These are phyloP conservation scores for Eristalis intricaria DNA, from an alignment of 2,888 invertebrate genomes.

Conservation along the genomic window DNA sequence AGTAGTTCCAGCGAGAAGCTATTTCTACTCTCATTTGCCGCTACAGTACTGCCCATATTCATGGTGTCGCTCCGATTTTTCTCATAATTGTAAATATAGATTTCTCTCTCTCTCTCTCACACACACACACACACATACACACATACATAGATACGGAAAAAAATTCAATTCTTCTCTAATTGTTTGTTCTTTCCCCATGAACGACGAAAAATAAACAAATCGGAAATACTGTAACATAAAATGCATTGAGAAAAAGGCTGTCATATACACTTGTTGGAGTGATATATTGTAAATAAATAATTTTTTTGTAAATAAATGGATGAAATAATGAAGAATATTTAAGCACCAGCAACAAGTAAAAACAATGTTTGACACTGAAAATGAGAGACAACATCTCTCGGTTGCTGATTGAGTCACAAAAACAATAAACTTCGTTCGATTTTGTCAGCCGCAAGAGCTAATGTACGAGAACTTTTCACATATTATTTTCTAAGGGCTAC, in stretches of 20 bases:
- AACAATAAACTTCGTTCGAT: too few relatives aligned
- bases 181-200: too few relatives aligned
- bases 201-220: neutral
- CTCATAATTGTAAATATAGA: constrained; percentile 63
- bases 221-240: constrained; percentile 39
- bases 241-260: constrained; percentile 70
- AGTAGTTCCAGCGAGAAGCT: constrained; percentile 84
- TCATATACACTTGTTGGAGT: constrained; percentile 69
- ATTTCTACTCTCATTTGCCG: constrained; percentile 78
- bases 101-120: too few relatives aligned
- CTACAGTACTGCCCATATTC: constrained; percentile 77
- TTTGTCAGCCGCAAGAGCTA: too few relatives aligned
- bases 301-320: constrained; percentile 52
- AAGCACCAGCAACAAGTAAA: constrained; percentile 23
- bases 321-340: constrained; percentile 15
- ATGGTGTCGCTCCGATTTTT: constrained; percentile 78
- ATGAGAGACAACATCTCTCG: neutral
- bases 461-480: too few relatives aligned
- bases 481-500: constrained; percentile 45
- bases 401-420: too few relatives aligned
- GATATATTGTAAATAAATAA: constrained; percentile 68
- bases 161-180: too few relatives aligned
- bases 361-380: constrained; percentile 28
- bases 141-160: neutral
- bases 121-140: neutral